Base-by-base conservation (phyloP, 2,888 invertebrate genomes). In the Mimas tiliae region DNA sequence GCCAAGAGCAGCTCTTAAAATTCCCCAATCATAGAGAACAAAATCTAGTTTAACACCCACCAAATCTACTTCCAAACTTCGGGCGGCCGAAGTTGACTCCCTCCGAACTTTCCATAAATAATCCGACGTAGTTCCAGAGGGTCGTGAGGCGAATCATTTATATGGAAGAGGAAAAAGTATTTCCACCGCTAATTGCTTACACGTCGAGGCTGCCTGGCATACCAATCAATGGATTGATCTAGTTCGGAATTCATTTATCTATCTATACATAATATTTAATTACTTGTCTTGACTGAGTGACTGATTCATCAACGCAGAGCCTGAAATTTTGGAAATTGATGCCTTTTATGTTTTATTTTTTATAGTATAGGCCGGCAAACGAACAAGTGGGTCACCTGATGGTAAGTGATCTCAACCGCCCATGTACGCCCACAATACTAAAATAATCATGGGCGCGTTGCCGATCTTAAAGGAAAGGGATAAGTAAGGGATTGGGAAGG, bases 141-240 rank as follows among this genome's bases (percentile, higher is more conserved):
- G 9, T 50, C 71, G 72, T 73, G 72, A 71, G 68, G 16, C 52
- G 72, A 73, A 71, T 73, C 62, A 55, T 63, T 65, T 68, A 70
- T 69, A 53, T 53, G 62, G 47, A 45, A 50, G 21, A 51, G 69
- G 66, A 67, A 69, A 70, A 69, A 71, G 69, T 71, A 69, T 71
- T 69, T 63, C 62, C 67, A 53, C 62, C 45, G 53, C 67, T 72
- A 72, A 72, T 72, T 72, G 72, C 68, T 69, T 65, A 63, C 63
- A 53, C 51, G 38, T 51, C 45, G 65, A 47, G 62, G 65, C 51
- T 47, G 50, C n/a, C 51, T 12, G 47, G 55, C 42, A 47, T 53
- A 55, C 19, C 34, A 34, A 55, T 55, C 65, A 7, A 16, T 19
- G 50, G 50, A 19, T 50, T 16, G 19, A 19, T 50, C 6, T 8